These are phyloP conservation scores for Poeciliopsis prolifica DNA, from an alignment of 2,113 vertebrate species.

Conservation along the genomic window DNA sequence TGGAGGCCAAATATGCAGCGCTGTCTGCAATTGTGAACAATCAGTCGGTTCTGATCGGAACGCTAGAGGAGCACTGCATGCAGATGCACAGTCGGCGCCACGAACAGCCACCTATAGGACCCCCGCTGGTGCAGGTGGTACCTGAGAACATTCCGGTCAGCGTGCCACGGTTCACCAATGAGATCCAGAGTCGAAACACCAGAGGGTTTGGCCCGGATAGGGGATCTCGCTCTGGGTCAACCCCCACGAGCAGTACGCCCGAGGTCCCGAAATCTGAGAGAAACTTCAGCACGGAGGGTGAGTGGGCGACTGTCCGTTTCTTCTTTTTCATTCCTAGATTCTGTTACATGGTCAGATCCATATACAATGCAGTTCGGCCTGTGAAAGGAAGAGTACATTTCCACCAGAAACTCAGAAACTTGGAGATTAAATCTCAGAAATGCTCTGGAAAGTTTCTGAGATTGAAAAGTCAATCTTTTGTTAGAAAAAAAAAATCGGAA, in stretches of 20 bases:
- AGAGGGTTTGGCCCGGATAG: conserved; percentile 80
- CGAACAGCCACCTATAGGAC: conserved; percentile 77
- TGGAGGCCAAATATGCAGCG: conserved; percentile 88
- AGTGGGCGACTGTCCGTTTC: conserved; percentile 48
- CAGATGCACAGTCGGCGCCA: conserved; percentile 86
- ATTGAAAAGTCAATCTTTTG: too few species aligned
- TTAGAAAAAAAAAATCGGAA: too few species aligned
- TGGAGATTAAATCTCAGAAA: too few species aligned
- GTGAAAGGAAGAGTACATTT: too few species aligned
- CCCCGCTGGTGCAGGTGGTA: conserved; percentile 94
- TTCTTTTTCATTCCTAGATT: conserved; percentile 22
- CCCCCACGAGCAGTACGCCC: conserved; percentile 76
- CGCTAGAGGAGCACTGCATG: conserved; percentile 92
- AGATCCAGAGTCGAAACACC: conserved; percentile 89
- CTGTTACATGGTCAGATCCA: conserved; percentile 2
- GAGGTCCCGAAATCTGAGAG: conserved; percentile 82
- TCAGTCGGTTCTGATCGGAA: conserved; percentile 89
- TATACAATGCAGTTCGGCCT: too few species aligned
- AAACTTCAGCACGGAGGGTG: conserved; percentile 91
- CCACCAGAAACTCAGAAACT: too few species aligned
- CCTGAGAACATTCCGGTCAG: conserved; percentile 92
- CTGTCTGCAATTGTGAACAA: conserved; percentile 93
- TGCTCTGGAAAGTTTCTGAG: too few species aligned
- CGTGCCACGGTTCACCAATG: conserved; percentile 88
- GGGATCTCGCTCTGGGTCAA: conserved; percentile 80